These are phyloP conservation scores for Lagocephalus sceleratus DNA, from an alignment of 2,797 vertebrate species.

Conservation along the genomic window DNA sequence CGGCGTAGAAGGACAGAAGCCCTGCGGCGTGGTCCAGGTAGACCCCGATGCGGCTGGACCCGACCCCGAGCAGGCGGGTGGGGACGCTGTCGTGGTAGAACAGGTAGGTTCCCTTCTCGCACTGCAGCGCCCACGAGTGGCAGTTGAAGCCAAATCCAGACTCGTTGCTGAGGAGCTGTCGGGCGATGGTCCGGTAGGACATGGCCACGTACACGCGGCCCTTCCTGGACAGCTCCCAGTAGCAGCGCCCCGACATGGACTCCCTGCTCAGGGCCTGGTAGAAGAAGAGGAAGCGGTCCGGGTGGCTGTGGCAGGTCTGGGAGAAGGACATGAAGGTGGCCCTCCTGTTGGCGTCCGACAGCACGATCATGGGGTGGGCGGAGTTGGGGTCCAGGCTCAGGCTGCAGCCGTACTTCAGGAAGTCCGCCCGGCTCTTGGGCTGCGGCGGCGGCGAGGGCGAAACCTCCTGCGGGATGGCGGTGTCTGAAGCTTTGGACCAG, in stretches of 20 bases:
- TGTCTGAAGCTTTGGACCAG: background rate
- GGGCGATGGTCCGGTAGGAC: background rate
- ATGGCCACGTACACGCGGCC: background rate
- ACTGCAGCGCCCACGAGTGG: background rate
- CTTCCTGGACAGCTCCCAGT: background rate
- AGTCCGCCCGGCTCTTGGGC: background rate
- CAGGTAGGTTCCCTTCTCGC: background rate
- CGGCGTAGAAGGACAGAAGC: background rate
- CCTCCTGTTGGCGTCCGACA: background rate
- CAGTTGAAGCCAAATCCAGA: background rate
- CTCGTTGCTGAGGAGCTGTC: background rate
- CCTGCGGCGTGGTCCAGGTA: background rate
- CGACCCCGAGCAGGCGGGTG: background rate
- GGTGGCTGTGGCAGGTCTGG: too few species aligned
- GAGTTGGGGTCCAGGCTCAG: background rate
- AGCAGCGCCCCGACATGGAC: background rate
- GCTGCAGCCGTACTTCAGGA: background rate
- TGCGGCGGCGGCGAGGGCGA: background rate
- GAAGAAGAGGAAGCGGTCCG: background rate
- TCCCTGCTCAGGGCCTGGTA: background rate
- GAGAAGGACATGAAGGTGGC: background rate
- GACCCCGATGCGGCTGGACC: background rate
- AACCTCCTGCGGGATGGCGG: too few species aligned
- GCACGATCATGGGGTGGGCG: background rate
- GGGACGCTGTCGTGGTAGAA: background rate